Evolutionary conservation across 2,113 vertebrate genomes (phyloP).

Genomic region (Ariopsis seemanni): DNA sequence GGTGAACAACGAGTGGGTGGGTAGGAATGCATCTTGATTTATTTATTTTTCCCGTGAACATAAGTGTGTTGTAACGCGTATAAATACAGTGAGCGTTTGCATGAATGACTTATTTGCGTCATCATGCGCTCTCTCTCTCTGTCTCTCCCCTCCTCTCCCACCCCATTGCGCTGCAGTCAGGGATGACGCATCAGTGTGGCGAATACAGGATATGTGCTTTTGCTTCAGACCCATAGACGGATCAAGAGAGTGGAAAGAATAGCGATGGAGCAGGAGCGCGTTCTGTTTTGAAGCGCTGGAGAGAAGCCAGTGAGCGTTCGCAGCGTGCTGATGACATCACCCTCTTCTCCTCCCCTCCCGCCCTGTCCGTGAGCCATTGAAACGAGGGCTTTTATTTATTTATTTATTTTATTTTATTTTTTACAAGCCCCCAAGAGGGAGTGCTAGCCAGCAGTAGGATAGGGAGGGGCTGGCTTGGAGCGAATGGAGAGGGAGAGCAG

Average conservation of each 20-base stretch:
- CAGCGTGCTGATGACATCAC: slow-evolving; percentile 79
- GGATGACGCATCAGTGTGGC: slow-evolving; percentile 67
- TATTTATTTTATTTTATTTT: slow-evolving; percentile 41
- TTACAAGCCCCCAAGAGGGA: slow-evolving; percentile 53
- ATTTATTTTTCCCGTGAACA: background rate
- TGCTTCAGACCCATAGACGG: slow-evolving; percentile 63
- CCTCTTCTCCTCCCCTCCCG: slow-evolving; percentile 46
- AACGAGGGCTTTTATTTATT: slow-evolving; percentile 36
- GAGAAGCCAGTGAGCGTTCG: slow-evolving; percentile 68
- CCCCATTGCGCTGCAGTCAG: slow-evolving; percentile 66
- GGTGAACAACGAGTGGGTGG: slow-evolving; percentile 1
- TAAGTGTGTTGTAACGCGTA: too few relatives aligned
- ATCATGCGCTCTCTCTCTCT: slow-evolving; percentile 52
- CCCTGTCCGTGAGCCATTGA: slow-evolving; percentile 46
- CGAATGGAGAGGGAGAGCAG: slow-evolving; percentile 61
- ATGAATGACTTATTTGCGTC: slow-evolving; percentile 28
- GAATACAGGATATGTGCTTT: slow-evolving; percentile 69
- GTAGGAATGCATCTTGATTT: background rate
- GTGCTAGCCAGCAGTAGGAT: slow-evolving; percentile 62
- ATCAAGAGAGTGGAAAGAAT: slow-evolving; percentile 35
- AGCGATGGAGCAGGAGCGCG: slow-evolving; percentile 54
- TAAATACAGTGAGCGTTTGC: background rate
- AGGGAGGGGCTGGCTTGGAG: slow-evolving; percentile 67
- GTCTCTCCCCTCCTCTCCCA: slow-evolving; percentile 37
- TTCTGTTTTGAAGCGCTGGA: slow-evolving; percentile 57